Evolutionary conservation across 2,113 vertebrate species (phyloP).

Genomic region (Corythaeola cristata): DNA sequence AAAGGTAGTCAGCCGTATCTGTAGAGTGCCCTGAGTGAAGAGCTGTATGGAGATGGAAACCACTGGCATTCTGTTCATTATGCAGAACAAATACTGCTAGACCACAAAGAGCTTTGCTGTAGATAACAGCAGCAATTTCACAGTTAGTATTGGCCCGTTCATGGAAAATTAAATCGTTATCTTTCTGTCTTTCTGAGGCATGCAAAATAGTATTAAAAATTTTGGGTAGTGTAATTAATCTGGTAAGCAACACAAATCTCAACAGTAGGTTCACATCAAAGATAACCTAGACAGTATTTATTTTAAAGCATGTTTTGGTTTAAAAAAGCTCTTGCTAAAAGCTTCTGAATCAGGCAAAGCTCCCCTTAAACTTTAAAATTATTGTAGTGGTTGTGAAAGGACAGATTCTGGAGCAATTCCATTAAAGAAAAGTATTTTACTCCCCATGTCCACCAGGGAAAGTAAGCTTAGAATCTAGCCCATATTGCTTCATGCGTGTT

Average conservation of each 20-base stretch:
- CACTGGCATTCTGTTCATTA: constrained; percentile 62
- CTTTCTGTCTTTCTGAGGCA: constrained; percentile 34
- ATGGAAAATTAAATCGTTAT: constrained; percentile 42
- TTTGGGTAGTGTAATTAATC: constrained; percentile 5
- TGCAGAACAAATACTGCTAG: constrained; percentile 58
- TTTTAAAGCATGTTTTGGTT: neutral
- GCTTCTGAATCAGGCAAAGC: neutral
- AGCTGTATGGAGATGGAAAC: constrained; percentile 48
- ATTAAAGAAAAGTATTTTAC: neutral
- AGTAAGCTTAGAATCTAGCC: neutral
- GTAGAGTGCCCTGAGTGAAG: constrained; percentile 8
- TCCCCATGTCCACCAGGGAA: neutral
- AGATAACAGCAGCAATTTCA: constrained; percentile 49
- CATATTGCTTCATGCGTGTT: neutral
- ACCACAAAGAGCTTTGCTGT: constrained; percentile 47
- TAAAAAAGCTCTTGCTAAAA: neutral
- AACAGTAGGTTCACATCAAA: neutral
- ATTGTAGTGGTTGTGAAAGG: neutral
- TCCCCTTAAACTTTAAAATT: neutral
- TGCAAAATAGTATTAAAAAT: constrained; percentile 11
- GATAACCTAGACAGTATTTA: neutral
- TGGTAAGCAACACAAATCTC: neutral
- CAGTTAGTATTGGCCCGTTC: constrained; percentile 34
- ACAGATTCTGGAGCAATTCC: neutral
- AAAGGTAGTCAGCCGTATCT: constrained; percentile 13